Evolutionary conservation across 2,797 vertebrate genomes (phyloP), one percentile per base, ranked within the genome.

Genomic region (Kryptopterus vitreolus): DNA sequence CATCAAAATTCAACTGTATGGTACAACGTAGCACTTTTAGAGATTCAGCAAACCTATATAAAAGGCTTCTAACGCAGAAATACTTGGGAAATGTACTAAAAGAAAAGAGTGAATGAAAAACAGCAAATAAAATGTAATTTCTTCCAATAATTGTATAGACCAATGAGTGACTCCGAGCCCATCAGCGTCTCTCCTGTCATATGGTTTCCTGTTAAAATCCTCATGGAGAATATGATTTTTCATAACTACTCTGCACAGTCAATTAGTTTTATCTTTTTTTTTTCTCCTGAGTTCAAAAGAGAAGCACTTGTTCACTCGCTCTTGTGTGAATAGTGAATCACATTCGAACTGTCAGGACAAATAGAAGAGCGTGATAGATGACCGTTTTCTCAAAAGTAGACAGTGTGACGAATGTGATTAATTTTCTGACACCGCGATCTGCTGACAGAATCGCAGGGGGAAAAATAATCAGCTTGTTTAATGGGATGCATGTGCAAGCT

Each of bases 401-500:
- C 89, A 91, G 85, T 26, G 73, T 90, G 87, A 89, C 89, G 89
- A 91, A 91, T 92, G 88, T 92, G 91, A 94, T 93, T 92, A 90
- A 93, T 93, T 91, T 86, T 90, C 85, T 69, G 86, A 89, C 87
- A 80, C 83, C 70, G 73, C 77, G 83, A 90, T 93, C 88, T 87
- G 77, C 83, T 78, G 52, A 35, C 53, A 74, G 85, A 90, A 89
- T 88, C 83, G 80, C 71, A 75, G 62, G 35, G 46, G 58, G 6
- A 43, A 53, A 81, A 81, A 82, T 88, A 89, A 88, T 84, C 65
- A 80, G 59, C 83, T 82, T 74, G 66, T 68, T 87, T 88, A 87
- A 78, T 86, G 84, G 69, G 76, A 82, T 85, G 87, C 82, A 81
- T 84, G 61, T 85, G 76, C 62, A 79, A 85, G 82, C 70, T 43